These are phyloP conservation scores for Hypanus sabinus DNA, from an alignment of 2,113 vertebrate genomes.

Conservation along the genomic window DNA sequence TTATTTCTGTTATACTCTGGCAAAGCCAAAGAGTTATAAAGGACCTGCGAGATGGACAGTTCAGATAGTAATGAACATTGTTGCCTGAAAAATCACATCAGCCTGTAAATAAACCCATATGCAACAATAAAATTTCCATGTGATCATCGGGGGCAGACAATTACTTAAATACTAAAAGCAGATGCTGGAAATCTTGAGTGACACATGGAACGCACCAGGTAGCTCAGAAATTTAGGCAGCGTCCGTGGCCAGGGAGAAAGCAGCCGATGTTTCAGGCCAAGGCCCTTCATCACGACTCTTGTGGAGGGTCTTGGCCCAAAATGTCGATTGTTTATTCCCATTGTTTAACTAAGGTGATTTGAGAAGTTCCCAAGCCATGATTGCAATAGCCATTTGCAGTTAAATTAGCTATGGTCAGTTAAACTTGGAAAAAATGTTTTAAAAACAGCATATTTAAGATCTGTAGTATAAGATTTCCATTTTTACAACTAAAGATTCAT, in stretches of 20 bases:
- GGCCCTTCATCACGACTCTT: too few species aligned
- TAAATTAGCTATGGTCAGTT: neutral
- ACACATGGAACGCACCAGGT: too few species aligned
- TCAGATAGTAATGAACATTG: neutral
- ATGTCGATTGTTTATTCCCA: neutral
- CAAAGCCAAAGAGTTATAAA: neutral
- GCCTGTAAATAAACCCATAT: neutral
- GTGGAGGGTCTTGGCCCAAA: too few species aligned
- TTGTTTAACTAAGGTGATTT: neutral
- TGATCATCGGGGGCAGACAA: neutral
- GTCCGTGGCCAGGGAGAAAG: too few species aligned
- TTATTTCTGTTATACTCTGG: neutral
- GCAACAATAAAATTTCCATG: neutral
- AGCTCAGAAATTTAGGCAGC: too few species aligned
- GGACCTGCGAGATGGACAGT: neutral
- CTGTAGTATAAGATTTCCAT: conserved; percentile 8
- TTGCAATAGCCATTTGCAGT: neutral
- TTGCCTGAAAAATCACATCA: neutral
- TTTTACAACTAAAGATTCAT: neutral
- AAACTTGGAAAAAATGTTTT: neutral
- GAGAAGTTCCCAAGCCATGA: neutral
- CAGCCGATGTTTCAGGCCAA: too few species aligned
- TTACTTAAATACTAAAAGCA: neutral
- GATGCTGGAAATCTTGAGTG: too few species aligned
- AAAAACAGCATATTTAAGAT: neutral